Base-by-base conservation (phyloP, 2,797 vertebrate genomes). In the Microctenopoma stevenorrisi region DNA sequence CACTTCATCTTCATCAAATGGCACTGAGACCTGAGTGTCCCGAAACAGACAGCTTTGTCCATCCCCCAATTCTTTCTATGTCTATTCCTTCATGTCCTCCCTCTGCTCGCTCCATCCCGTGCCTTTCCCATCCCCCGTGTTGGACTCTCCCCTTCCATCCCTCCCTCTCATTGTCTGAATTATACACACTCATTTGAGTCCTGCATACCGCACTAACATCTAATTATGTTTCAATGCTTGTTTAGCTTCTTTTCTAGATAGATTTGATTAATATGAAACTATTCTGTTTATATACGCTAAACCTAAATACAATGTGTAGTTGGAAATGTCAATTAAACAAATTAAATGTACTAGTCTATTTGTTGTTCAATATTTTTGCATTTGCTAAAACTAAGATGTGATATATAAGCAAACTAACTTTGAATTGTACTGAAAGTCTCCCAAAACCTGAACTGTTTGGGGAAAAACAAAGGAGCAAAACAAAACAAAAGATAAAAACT, bases 1-100 rank as follows among this genome's bases (percentile, higher is more conserved):
- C 84, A 84, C 82, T 93, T 92, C 86, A 90, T 92, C 89, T 90
- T 91, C 82, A 92, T 92, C 88, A 92, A 88, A 90, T 76, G 53
- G 75, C 74, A 73, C 26, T 68, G 85, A 83, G 76, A 85, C 81
- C 72, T 72, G 78, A 83, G 72, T 62, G 67, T 74, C 84, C 66
- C 72, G 75, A 82, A 87, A 85, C 61, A 61, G 83, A 83, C 63
- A 72, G 72, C 64, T 73, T 51, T 65, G 71, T 61, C 72, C 66
- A 43, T 13, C 68, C 51, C 33, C 25, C 49, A 54, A 59, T 26
- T 49, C 42, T 64, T 52, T 69, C n/a, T 28, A 46, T 35, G 12
- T 54, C 56, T 66, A 2, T 79, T 22, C 37, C 33, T 38, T 15
- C 18, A 49, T 22, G 12, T 63, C 55, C 40, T 65, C 58, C 44